Conservation (phyloP, 2,113 vertebrate species). For the Serilophus lunatus region DNA sequence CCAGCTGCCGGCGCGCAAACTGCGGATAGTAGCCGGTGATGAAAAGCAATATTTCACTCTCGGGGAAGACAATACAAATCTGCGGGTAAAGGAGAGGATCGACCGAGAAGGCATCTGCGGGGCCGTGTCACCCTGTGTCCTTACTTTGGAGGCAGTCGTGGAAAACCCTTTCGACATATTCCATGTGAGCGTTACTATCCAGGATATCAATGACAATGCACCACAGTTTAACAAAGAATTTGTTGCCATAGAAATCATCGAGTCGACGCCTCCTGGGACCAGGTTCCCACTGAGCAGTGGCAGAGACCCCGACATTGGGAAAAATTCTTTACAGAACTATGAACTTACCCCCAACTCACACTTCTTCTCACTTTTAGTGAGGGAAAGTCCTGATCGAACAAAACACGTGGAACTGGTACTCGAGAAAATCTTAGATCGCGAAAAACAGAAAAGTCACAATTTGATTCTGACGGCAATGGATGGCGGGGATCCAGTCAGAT, state of each 20-base stretch:
- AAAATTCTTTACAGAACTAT: conserved; percentile 76
- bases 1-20: not conserved
- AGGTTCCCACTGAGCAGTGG: conserved; percentile 58
- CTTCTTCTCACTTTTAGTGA: conserved; percentile 67
- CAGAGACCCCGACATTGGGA: conserved; percentile 69
- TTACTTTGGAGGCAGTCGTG: conserved; percentile 72
- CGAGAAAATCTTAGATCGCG: conserved; percentile 74
- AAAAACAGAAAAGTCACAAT: conserved; percentile 41
- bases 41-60: conserved; percentile 38
- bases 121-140: conserved; percentile 50
- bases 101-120: conserved; percentile 78
- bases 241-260: conserved; percentile 64
- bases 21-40: not conserved
- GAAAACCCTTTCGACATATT: conserved; percentile 79
- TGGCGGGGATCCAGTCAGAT: conserved; percentile 72
- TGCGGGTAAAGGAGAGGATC: conserved; percentile 73
- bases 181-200: conserved; percentile 66
- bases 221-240: conserved; percentile 60
- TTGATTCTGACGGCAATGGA: conserved; percentile 76
- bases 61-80: conserved; percentile 18
- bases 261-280: conserved; percentile 59
- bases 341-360: conserved; percentile 58
- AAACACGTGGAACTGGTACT: conserved; percentile 68
- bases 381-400: conserved; percentile 56
- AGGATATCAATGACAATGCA: conserved; percentile 79